Evolutionary conservation across 2,888 invertebrate species (phyloP), one percentile per base, ranked within the genome.

Genomic region (Dynastes hyllus): DNA sequence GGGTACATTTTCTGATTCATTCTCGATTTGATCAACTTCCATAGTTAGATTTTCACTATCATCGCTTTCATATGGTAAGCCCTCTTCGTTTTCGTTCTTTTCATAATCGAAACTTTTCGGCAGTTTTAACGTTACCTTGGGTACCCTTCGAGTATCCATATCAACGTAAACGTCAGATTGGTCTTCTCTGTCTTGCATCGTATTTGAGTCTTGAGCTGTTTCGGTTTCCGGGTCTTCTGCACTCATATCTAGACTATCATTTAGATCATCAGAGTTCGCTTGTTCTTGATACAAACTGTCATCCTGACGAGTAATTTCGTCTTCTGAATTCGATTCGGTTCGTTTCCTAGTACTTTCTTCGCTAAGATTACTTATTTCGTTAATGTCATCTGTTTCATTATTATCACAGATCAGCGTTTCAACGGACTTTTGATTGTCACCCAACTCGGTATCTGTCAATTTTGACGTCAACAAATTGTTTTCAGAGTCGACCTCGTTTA

Each of bases 61-160:
- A 86, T 92, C 92, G 88, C 92, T 92, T 81, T 92, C 92, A 80
- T 82, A 80, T 16, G 82, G 82, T 45, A 81, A 81, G 16, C 80
- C 79, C 3, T 81, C 81, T 13, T 80, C 79, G 5, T 84, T 83
- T 32, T 83, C 83, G 40, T 86, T 84, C 63, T 85, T 85, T 53
- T 55, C 55, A 51, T 71, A 82, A 66, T 85, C 79, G 9, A 85
- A 85, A 22, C 84, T 83, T 83, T 89, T 88, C 32, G 88, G 87
- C 58, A 89, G 91, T 87, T 93, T 92, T 32, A 94, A 90, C 82
- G 93, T 94, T 77, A 94, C 89, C 88, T 94, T 94, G 83, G 93
- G 94, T 82, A 93, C 93, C 88, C 92, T 92, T 55, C 89, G 84
- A 11, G 87, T 87, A 77, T 88, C 88, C 75, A 86, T 82, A 9